phyloP scores from a whole-genome alignment of 2,888 invertebrate genomes.

The Metalampra italica region DNA sequence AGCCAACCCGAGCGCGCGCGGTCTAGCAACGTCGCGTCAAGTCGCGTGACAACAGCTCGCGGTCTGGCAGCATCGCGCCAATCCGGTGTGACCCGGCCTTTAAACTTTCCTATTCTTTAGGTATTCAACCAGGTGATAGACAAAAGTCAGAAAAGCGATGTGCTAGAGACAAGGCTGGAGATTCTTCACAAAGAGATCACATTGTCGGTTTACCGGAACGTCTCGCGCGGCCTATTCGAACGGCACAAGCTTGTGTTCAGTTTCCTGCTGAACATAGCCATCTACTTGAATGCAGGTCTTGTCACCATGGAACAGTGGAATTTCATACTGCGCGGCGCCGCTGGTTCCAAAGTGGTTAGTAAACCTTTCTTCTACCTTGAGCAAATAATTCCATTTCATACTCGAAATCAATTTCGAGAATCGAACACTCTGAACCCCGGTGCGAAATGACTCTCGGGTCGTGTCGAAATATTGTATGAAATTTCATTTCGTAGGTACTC shows the following conservation, averaged over 20 bases:
- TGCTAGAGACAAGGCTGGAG: conserved; percentile 82
- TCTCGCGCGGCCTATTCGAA: conserved; percentile 94
- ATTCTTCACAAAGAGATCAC: conserved; percentile 88
- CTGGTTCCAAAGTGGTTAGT: conserved; percentile 74
- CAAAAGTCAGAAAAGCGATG: conserved; percentile 82
- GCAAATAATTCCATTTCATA: too few species aligned
- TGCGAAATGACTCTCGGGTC: too few species aligned
- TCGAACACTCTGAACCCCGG: too few species aligned
- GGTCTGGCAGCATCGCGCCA: too few species aligned
- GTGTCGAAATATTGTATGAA: too few species aligned
- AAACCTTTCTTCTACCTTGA: not conserved
- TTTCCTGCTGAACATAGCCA: conserved; percentile 88
- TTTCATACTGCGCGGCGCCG: conserved; percentile 87
- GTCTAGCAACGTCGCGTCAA: too few species aligned
- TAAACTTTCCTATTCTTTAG: conserved; percentile 52
- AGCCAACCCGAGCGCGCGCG: too few species aligned
- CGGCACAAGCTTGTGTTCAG: conserved; percentile 93
- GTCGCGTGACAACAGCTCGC: too few species aligned
- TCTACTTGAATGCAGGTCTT: conserved; percentile 81
- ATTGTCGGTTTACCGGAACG: conserved; percentile 89
- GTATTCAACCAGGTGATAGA: conserved; percentile 90
- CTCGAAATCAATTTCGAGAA: too few species aligned
- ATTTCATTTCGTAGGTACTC: too few species aligned
- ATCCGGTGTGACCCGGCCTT: too few species aligned
- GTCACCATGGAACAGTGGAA: conserved; percentile 84